phyloP scores from a whole-genome alignment of 2,113 vertebrate species.

The Vireo altiloquus region DNA sequence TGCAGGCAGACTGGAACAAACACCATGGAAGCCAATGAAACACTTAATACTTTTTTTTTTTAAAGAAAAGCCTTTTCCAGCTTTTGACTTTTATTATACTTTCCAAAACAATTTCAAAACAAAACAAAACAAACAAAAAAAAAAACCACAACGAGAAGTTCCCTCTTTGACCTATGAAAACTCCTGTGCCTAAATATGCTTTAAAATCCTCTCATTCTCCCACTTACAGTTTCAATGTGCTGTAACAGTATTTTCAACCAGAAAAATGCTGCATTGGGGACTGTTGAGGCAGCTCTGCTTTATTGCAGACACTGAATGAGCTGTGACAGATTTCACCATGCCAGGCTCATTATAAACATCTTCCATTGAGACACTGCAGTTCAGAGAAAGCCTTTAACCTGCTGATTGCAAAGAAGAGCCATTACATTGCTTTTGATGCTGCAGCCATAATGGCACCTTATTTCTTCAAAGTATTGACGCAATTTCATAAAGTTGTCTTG shows the following conservation, averaged over 20 bases:
- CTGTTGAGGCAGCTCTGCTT: constrained; percentile 2
- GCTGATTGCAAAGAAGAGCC: background rate
- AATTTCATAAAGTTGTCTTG: background rate
- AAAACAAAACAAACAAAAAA: background rate
- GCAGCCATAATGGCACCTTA: background rate
- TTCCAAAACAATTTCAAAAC: background rate
- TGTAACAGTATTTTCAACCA: background rate
- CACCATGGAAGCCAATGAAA: background rate
- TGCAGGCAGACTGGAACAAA: background rate
- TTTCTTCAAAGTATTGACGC: constrained; percentile 10
- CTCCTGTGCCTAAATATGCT: background rate
- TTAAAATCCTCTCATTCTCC: background rate
- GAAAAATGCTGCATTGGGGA: background rate
- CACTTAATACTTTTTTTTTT: background rate
- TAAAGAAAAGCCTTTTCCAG: background rate
- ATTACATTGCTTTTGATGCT: background rate
- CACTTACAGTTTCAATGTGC: background rate
- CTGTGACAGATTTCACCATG: background rate
- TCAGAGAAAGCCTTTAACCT: constrained; percentile 9
- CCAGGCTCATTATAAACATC: background rate
- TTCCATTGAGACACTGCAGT: background rate
- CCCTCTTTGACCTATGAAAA: background rate
- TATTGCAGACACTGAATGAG: background rate
- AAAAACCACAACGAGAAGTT: background rate
- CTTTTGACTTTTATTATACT: background rate